Percentiles rank a stretch among this genome's conserved stretches.
These are phyloP conservation scores for Caenorhabditis macrosperma DNA, from an alignment of 2,888 invertebrate species.

Conservation along the genomic window DNA sequence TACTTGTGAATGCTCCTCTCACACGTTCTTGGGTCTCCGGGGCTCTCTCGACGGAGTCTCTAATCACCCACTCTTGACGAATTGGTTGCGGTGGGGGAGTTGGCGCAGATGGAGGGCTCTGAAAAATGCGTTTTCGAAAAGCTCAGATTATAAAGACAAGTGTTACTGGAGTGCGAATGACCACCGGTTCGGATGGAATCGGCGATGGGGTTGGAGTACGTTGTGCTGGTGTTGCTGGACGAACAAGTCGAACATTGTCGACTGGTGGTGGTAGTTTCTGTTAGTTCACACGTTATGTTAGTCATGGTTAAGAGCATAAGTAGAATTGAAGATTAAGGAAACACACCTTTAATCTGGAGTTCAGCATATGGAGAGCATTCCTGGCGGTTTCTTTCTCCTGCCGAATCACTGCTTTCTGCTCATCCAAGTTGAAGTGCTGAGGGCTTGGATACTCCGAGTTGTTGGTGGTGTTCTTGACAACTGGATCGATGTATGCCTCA, in stretches of 20 bases:
- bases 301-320: neutral
- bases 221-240: conserved; percentile 34
- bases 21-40: conserved; percentile 44
- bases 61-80: conserved; percentile 46
- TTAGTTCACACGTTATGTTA: conserved; percentile 22
- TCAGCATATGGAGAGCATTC: conserved; percentile 64
- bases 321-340: neutral
- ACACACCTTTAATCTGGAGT: conserved; percentile 59
- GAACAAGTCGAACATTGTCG: conserved; percentile 59
- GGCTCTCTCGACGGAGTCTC: conserved; percentile 40
- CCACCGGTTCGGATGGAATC: conserved; percentile 13
- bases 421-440: conserved; percentile 59
- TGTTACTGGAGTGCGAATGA: conserved; percentile 39
- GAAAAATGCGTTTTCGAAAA: no score
- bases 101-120: conserved; percentile 45
- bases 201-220: conserved; percentile 31
- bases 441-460: conserved; percentile 64
- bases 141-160: neutral
- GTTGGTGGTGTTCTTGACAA: conserved; percentile 57
- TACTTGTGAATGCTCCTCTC: conserved; percentile 45
- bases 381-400: conserved; percentile 57
- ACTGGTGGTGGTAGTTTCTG: conserved; percentile 68
- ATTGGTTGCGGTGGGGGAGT: conserved; percentile 40
- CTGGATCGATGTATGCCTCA: conserved; percentile 60
- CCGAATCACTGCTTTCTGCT: conserved; percentile 53